Evolutionary conservation across 2,113 vertebrate species (phyloP), one percentile per base, ranked within the genome.

Genomic region (Platysteira castanea): DNA sequence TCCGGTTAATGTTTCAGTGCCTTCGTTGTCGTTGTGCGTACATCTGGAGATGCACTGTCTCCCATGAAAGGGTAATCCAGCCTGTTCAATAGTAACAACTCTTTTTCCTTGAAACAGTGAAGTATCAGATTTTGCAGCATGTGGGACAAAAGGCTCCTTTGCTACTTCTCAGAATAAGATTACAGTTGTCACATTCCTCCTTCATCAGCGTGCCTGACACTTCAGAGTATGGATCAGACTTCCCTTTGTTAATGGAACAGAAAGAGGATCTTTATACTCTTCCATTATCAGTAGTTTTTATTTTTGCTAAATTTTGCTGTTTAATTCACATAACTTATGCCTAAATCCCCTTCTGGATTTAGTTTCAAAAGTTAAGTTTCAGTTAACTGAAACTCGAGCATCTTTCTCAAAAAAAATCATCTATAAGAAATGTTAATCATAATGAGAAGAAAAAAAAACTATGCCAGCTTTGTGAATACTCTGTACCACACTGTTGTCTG

Each of bases 81-180:
- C 18, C 65, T 87, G n/a, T 89, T 92, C 54, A 87, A 53, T 77
- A 92, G 57, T 84, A 93, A 44, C 74, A 74, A 46, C 68, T 93
- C 93, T 93, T 93, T 95, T 82, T 88, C 82, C 60, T 94, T 57
- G 46, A 94, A 93, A 97, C 92, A 97, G 84, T 93, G 54, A 86
- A 80, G 65, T 94, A 67, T 95, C 94, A 82, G 84, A 95, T 95
- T 96, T 94, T 89, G 54, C 52, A 69, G 73, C 14, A 10, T 89
- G 41, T 26, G 31, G 83, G 68, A 98, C 91, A 95, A 94, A 96
- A 94, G 84, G 47, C 35, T 76, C 49, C 67, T 83, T 95, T 86
- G 46, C 64, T 91, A 2, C n/a, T 49, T 94, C 90, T 95, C 60
- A 88, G 93, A 87, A 83, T 93, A 68, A 84, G 74, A 79, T 94